Evolutionary conservation across 1,140 invertebrate genomes (phyloP).

Genomic region (Apis dorsata): DNA sequence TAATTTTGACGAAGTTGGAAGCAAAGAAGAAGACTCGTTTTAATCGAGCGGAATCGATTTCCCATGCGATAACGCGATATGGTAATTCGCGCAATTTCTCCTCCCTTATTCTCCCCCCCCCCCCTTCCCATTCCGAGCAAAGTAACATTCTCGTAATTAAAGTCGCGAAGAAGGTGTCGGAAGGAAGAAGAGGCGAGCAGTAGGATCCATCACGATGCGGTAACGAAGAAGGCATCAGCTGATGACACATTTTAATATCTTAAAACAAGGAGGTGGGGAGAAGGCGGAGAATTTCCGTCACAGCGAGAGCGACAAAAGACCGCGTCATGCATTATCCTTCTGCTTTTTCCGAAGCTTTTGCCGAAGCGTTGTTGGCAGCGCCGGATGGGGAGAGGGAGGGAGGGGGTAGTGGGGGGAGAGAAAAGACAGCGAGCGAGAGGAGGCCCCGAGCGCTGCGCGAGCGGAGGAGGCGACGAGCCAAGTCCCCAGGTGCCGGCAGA

Average conservation of each 20-base stretch:
- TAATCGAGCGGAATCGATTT: conserved; percentile 39
- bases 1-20: conserved; percentile 15
- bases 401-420: conserved; percentile 32
- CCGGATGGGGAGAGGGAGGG: neutral
- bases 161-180: conserved; percentile 45
- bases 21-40: conserved; percentile 13
- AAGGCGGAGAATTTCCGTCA: conserved; percentile 48
- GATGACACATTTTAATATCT: conserved; percentile 79
- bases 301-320: conserved; percentile 68
- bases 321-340: conserved; percentile 74
- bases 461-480: conserved; percentile 50
- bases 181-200: conserved; percentile 13
- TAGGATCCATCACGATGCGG: conserved; percentile 69
- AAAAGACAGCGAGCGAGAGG: conserved; percentile 49
- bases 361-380: conserved; percentile 31
- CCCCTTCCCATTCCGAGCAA: neutral
- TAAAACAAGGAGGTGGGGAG: conserved; percentile 69
- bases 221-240: conserved; percentile 77
- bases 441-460: neutral
- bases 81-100: conserved; percentile 41
- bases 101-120: neutral
- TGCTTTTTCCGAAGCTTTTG: conserved; percentile 68
- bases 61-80: conserved; percentile 39
- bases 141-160: conserved; percentile 63
- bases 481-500: conserved; percentile 71